Conservation (phyloP, 2,797 vertebrate genomes). For the Lerista edwardsae region DNA sequence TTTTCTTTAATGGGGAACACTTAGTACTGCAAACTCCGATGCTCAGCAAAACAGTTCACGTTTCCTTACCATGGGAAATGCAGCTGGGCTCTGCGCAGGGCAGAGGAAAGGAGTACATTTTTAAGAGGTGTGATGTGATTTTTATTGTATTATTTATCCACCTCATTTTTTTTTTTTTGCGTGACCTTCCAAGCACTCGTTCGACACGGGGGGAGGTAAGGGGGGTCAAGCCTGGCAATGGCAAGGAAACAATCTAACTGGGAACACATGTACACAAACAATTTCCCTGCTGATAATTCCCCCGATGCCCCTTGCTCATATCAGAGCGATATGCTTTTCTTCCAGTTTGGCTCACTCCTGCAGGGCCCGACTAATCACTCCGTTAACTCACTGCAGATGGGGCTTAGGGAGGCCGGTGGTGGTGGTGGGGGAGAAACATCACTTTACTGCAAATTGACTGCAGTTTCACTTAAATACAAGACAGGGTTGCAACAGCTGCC, state of each 20-base stretch:
- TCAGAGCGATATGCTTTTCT: slow-evolving; percentile 50
- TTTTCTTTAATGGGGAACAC: neutral
- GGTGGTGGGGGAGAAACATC: slow-evolving; percentile 53
- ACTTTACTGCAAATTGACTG: slow-evolving; percentile 61
- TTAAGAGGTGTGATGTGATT: slow-evolving; percentile 71
- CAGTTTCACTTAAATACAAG: slow-evolving; percentile 66
- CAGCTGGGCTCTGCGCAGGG: slow-evolving; percentile 40
- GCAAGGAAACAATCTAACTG: slow-evolving; percentile 64
- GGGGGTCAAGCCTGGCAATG: slow-evolving; percentile 42
- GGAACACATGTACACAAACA: slow-evolving; percentile 65
- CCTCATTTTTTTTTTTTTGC: slow-evolving; percentile 50
- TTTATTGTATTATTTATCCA: slow-evolving; percentile 69
- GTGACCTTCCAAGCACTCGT: slow-evolving; percentile 59
- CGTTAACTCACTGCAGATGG: slow-evolving; percentile 60
- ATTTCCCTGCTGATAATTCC: slow-evolving; percentile 49
- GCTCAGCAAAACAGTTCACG: too few relatives aligned
- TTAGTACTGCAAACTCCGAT: neutral
- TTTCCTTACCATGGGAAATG: neutral
- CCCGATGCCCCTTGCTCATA: slow-evolving; percentile 52
- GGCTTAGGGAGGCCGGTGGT: slow-evolving; percentile 44
- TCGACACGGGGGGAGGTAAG: slow-evolving; percentile 52
- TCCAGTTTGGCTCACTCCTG: slow-evolving; percentile 61
- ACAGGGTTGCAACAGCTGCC: slow-evolving; percentile 65
- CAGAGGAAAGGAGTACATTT: neutral
- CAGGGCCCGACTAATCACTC: slow-evolving; percentile 62